Base-by-base conservation (phyloP, 2,797 vertebrate genomes). In the Adelosebastes latens region DNA sequence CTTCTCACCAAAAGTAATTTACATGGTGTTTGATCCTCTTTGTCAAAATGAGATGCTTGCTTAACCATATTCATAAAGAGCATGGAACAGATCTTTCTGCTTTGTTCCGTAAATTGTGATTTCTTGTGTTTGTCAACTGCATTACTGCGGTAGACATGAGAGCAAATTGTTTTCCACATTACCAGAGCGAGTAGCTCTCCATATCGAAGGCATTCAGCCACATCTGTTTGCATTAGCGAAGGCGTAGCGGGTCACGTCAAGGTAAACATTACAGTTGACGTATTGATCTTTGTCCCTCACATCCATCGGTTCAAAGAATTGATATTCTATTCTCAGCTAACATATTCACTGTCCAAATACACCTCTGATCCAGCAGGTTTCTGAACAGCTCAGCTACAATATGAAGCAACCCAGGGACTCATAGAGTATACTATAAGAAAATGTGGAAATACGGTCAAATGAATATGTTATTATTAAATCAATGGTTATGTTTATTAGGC, bases 1-100 rank as follows among this genome's bases (percentile, higher is more conserved):
- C 87, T 77, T 88, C 77, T 81, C 32, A 87, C 67, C 49, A 79
- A 89, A 79, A 87, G 86, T 89, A 88, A 92, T 93, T 93, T 89
- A 85, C 88, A 90, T 68, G 87, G 71, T 90, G 83, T 91, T 93
- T 93, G 90, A 93, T 94, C 80, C 84, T 60, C 83, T 91, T 83
- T 82, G 78, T 66, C 63, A 79, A 81, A 91, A 91, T 77, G 59
- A 91, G 86, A 82, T 65, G 72, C 79, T 84, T 90, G 81, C 72
- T 91, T 87, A 86, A 87, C 88, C 84, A 68, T 77, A 56, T 64
- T 82, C 77, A 88, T 60, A 16, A 49, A 81, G 79, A 65, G 78
- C 29, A 27, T 8, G 11, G 53, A 55, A 60, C 52, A 84, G 39
- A 83, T 86, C 69, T 82, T 59, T 79, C 61, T 49, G 72, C 75